Evolutionary conservation across 2,888 invertebrate species (phyloP).

Genomic region (Xylocampa areola): DNA sequence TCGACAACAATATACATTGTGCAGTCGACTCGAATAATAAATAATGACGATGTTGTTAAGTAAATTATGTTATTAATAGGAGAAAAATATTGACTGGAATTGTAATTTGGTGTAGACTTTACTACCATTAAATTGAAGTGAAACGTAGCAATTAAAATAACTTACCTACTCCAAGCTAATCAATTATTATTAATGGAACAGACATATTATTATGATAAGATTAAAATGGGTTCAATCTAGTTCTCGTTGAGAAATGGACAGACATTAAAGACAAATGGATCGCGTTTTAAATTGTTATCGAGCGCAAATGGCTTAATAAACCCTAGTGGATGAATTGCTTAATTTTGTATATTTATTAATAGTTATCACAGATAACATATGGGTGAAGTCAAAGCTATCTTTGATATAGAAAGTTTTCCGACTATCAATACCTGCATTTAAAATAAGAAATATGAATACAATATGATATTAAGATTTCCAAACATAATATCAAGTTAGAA

Average conservation of each 20-base stretch:
- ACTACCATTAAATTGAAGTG: neutral
- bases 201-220: conserved; percentile 31
- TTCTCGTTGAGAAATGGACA: conserved; percentile 11
- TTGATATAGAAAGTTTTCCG: too few relatives aligned
- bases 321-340: conserved; percentile 9
- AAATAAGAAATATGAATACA: too few relatives aligned
- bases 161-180: conserved; percentile 18
- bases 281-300: conserved; percentile 28
- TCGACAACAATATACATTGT: too few relatives aligned
- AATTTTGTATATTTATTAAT: conserved; percentile 14
- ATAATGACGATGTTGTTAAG: too few relatives aligned
- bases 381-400: too few relatives aligned
- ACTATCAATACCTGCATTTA: too few relatives aligned
- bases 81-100: conserved; percentile 1
- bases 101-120: neutral
- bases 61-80: too few relatives aligned
- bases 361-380: neutral
- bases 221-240: conserved; percentile 19
- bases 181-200: conserved; percentile 2
- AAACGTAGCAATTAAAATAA: conserved; percentile 2
- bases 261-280: conserved; percentile 32
- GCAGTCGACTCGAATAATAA: too few relatives aligned
- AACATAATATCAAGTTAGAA: too few relatives aligned
- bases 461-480: too few relatives aligned
- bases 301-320: conserved; percentile 19